Evolutionary conservation across 2,113 vertebrate genomes (phyloP).

Genomic region (Lophotis ruficrista): DNA sequence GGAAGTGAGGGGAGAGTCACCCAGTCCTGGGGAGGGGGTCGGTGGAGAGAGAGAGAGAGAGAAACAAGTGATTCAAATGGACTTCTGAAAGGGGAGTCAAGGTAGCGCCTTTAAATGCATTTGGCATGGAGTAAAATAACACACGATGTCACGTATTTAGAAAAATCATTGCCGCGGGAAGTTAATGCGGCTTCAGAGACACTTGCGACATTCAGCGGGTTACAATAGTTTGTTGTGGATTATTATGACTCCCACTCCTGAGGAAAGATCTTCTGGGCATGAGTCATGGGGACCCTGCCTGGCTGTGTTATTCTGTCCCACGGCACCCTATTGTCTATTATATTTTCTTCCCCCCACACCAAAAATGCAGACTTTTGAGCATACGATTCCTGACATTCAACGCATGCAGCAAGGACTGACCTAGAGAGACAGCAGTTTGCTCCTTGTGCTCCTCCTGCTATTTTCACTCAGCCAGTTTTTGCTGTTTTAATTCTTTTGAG

Average conservation of each 20-base stretch:
- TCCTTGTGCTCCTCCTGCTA: neutral
- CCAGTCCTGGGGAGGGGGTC: neutral
- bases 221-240: conserved; percentile 64
- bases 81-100: conserved; percentile 1
- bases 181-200: neutral
- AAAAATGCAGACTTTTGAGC: neutral
- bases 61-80: neutral
- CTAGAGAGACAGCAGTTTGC: neutral
- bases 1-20: conserved; percentile 18
- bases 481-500: neutral
- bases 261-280: conserved; percentile 66
- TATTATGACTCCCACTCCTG: conserved; percentile 59
- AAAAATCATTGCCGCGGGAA: neutral
- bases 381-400: neutral
- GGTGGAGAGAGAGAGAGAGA: neutral
- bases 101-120: conserved; percentile 5
- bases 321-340: conserved; percentile 59
- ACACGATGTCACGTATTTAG: neutral
- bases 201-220: conserved; percentile 11
- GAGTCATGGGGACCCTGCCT: conserved; percentile 54
- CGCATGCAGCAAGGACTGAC: neutral
- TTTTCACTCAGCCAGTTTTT: neutral
- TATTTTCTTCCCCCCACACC: conserved; percentile 12
- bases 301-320: conserved; percentile 51
- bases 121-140: neutral